Conservation (phyloP, 2,888 invertebrate species). For the Tetramorium bicarinatum region DNA sequence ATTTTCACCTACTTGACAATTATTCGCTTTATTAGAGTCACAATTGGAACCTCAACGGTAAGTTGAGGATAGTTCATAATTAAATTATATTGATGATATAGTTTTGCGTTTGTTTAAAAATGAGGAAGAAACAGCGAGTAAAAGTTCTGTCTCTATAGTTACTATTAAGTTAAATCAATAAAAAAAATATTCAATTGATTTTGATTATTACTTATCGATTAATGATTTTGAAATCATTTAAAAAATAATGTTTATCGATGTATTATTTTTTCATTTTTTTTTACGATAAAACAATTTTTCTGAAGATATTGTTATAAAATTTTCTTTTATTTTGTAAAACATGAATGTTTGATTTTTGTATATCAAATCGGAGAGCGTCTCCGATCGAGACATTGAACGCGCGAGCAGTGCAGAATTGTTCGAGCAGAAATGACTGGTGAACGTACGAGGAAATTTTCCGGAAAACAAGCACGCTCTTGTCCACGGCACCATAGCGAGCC, state of each 20-base stretch:
- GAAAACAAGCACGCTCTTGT: conserved; percentile 71
- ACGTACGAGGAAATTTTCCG: conserved; percentile 75
- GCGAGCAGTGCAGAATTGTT: conserved; percentile 63
- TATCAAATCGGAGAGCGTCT: not conserved
- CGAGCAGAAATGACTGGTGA: conserved; percentile 75
- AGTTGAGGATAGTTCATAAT: not conserved
- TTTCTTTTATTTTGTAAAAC: not conserved
- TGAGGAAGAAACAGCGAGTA: not conserved
- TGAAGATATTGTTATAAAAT: not conserved
- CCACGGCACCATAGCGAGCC: conserved; percentile 68
- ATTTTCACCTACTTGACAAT: not conserved
- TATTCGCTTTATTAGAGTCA: not conserved
- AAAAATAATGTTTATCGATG: not conserved
- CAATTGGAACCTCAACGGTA: not conserved
- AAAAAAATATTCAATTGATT: not conserved
- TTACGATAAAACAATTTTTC: not conserved
- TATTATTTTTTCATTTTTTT: not conserved
- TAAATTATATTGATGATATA: not conserved
- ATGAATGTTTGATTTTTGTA: not conserved
- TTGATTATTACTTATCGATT: too few relatives aligned
- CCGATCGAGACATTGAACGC: conserved; percentile 18
- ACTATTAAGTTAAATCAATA: not conserved
- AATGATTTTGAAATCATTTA: not conserved
- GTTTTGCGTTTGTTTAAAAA: not conserved
- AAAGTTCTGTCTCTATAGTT: not conserved